phyloP scores from a whole-genome alignment of 1,140 invertebrate species.

The Tetramorium simillimum region DNA sequence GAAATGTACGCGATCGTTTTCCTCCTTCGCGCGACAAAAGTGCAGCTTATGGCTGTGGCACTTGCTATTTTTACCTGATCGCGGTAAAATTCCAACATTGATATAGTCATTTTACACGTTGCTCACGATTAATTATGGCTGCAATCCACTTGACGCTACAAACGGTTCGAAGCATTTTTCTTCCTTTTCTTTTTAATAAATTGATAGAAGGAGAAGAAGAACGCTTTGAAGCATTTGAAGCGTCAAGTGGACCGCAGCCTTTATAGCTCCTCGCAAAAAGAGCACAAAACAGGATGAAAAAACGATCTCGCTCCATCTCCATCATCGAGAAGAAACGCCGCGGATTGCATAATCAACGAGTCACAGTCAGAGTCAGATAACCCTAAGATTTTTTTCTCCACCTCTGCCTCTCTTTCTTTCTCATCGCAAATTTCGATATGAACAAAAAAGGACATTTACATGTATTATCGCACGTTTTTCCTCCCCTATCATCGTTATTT shows the following conservation, averaged over 20 bases:
- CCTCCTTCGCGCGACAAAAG: background rate
- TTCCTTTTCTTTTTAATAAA: too few relatives aligned
- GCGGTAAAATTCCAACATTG: constrained; percentile 28
- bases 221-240: too few relatives aligned
- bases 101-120: constrained; percentile 28
- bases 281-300: background rate
- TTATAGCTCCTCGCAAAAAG: constrained; percentile 14
- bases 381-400: background rate
- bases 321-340: background rate
- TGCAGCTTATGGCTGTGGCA: too few relatives aligned
- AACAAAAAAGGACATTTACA: background rate
- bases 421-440: background rate
- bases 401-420: background rate
- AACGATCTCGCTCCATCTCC: background rate
- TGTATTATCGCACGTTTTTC: background rate
- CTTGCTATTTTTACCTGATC: background rate
- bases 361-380: background rate
- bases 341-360: background rate
- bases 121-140: constrained; percentile 8
- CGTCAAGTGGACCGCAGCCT: too few relatives aligned
- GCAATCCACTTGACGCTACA: too few relatives aligned
- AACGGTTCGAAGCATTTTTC: too few relatives aligned
- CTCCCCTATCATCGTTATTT: too few relatives aligned
- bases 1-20: background rate
- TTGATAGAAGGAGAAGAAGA: too few relatives aligned